These are phyloP conservation scores for Drosophila murphyi DNA, from an alignment of 1,140 invertebrate species.

Conservation along the genomic window DNA sequence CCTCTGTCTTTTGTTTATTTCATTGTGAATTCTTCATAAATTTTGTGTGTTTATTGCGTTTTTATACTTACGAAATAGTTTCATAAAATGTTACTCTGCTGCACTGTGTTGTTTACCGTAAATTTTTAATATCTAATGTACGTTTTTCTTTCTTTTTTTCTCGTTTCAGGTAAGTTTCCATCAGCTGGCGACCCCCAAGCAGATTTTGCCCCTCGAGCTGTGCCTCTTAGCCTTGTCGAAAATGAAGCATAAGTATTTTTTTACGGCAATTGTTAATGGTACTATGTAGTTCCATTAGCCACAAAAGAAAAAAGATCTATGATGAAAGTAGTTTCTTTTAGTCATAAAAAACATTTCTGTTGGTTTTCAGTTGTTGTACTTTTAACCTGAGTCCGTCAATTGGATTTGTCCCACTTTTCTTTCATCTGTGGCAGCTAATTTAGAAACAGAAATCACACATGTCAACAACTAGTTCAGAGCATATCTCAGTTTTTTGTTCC, in stretches of 20 bases:
- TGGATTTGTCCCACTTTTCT: background rate
- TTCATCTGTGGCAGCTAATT: background rate
- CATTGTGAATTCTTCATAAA: slow-evolving; percentile 78
- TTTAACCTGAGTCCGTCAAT: background rate
- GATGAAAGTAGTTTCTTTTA: slow-evolving; percentile 7
- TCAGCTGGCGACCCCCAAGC: background rate
- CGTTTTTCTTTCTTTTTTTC: slow-evolving; percentile 43
- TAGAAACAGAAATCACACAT: background rate
- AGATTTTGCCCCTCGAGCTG: background rate
- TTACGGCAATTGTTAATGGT: slow-evolving; percentile 9
- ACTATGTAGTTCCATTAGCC: slow-evolving; percentile 12
- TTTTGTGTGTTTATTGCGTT: slow-evolving; percentile 78
- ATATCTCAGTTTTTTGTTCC: background rate
- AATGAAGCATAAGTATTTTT: slow-evolving; percentile 28
- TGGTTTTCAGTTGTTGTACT: background rate
- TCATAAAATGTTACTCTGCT: slow-evolving; percentile 29
- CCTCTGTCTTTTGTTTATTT: slow-evolving; percentile 18
- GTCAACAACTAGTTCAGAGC: background rate
- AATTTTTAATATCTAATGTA: slow-evolving; percentile 74
- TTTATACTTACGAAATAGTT: slow-evolving; percentile 71
- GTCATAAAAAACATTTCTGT: background rate
- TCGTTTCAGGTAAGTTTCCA: slow-evolving; percentile 73
- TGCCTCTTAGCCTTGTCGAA: background rate
- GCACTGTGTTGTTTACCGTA: slow-evolving; percentile 29
- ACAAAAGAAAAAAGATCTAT: background rate